Conservation (phyloP, 1,140 invertebrate species). For the Sesamia nonagrioides region DNA sequence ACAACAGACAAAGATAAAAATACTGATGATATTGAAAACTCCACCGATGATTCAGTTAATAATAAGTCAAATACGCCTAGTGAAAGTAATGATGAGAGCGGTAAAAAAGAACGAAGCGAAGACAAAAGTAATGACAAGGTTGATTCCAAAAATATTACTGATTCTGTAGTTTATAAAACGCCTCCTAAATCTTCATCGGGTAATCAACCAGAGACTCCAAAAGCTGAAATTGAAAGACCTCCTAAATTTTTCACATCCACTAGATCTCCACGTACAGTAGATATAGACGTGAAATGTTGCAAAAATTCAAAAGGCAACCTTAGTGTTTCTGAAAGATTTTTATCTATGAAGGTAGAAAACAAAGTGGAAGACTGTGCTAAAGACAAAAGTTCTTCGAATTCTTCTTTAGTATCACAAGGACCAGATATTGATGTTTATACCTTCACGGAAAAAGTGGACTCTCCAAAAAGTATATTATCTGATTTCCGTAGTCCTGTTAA, state of each 20-base stretch:
- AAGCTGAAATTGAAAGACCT: constrained; percentile 77
- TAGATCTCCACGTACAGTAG: constrained; percentile 79
- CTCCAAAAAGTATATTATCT: constrained; percentile 82
- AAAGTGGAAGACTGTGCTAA: constrained; percentile 75
- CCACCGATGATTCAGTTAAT: constrained; percentile 49
- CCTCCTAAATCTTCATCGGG: constrained; percentile 40
- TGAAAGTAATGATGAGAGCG: constrained; percentile 50
- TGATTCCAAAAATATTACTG: constrained; percentile 30
- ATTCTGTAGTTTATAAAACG: constrained; percentile 23
- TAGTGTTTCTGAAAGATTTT: constrained; percentile 80
- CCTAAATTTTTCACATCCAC: constrained; percentile 83
- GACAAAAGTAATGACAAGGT: constrained; percentile 54
- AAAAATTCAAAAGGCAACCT: constrained; percentile 83
- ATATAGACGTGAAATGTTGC: constrained; percentile 82
- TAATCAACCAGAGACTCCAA: constrained; percentile 66
- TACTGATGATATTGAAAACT: constrained; percentile 50
- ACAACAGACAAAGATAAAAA: constrained; percentile 53
- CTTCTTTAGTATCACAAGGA: constrained; percentile 76
- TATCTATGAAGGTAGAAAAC: constrained; percentile 79
- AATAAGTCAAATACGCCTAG: constrained; percentile 37
- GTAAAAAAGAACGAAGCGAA: constrained; percentile 50
- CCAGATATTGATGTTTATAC: constrained; percentile 84
- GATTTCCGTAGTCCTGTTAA: constrained; percentile 80
- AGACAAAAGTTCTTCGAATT: constrained; percentile 72
- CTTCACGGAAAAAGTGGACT: constrained; percentile 84